Evolutionary conservation across 2,888 invertebrate species (phyloP).

Genomic region (Melieria crassipennis): DNA sequence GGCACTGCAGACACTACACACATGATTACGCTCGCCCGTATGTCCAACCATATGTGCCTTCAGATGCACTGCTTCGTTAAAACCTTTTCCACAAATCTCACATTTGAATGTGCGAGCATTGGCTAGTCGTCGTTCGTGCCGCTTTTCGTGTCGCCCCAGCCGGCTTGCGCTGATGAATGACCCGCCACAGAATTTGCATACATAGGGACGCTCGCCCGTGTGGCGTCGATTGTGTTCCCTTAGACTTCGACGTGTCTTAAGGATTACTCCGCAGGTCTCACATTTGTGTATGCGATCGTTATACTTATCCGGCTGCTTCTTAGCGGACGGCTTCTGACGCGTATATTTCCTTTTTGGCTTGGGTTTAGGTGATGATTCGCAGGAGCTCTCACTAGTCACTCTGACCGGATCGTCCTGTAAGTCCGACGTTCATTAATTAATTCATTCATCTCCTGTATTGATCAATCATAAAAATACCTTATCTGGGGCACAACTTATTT

Average conservation of each 20-base stretch:
- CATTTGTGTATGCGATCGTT: slow-evolving; percentile 39
- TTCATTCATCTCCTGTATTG: no score
- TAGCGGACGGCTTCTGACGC: no score
- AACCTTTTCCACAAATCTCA: slow-evolving; percentile 25
- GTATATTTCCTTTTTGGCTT: no score
- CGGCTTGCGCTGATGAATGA: not conserved
- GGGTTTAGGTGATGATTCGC: no score
- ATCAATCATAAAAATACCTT: no score
- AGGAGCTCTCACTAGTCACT: no score
- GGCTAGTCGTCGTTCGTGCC: slow-evolving; percentile 40
- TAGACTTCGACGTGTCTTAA: slow-evolving; percentile 39
- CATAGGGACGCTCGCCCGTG: slow-evolving; percentile 43
- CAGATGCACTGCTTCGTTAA: slow-evolving; percentile 6
- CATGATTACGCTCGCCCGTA: slow-evolving; percentile 21
- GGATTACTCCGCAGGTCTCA: slow-evolving; percentile 39
- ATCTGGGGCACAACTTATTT: no score
- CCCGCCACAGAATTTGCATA: slow-evolving; percentile 42
- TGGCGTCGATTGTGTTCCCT: slow-evolving; percentile 41
- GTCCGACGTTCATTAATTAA: no score
- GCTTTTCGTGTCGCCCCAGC: slow-evolving; percentile 10
- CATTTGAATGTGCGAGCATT: slow-evolving; percentile 37
- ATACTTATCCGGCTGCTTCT: no score
- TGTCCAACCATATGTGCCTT: not conserved
- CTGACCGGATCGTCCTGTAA: no score
- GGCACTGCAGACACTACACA: slow-evolving; percentile 13